These are phyloP conservation scores for Gymnoscopelus microlampas DNA, from an alignment of 2,797 vertebrate species.

Conservation along the genomic window DNA sequence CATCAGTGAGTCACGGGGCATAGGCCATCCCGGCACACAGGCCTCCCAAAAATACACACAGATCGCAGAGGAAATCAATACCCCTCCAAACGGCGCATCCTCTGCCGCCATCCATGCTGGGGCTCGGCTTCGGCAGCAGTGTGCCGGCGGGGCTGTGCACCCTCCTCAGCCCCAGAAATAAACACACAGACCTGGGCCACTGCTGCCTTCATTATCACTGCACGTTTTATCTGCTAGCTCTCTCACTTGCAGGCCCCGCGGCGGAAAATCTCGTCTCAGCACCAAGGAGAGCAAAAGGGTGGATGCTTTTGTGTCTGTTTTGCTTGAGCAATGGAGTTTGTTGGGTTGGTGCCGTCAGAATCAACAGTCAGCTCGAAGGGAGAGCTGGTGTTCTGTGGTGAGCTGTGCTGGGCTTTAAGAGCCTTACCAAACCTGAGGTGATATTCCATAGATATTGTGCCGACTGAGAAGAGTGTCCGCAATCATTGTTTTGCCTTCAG, in stretches of 20 bases:
- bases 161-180: constrained; percentile 84
- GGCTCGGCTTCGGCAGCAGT: constrained; percentile 79
- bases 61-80: constrained; percentile 84
- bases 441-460: constrained; percentile 59
- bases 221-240: constrained; percentile 81
- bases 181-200: constrained; percentile 82
- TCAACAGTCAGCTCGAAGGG: constrained; percentile 76
- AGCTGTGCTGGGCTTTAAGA: constrained; percentile 63
- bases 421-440: constrained; percentile 77
- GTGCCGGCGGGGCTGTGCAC: constrained; percentile 79
- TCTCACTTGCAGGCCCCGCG: constrained; percentile 74
- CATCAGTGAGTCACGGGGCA: constrained; percentile 87
- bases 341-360: constrained; percentile 72
- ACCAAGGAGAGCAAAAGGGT: constrained; percentile 78
- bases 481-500: constrained; percentile 66
- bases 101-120: constrained; percentile 78
- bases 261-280: constrained; percentile 75
- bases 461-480: constrained; percentile 61
- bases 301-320: constrained; percentile 81
- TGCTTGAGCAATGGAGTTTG: constrained; percentile 70
- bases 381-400: constrained; percentile 62
- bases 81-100: constrained; percentile 81
- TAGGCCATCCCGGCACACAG: constrained; percentile 83
- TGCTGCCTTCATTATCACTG: constrained; percentile 85
- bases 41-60: constrained; percentile 85